A percentile compares a stretch with the other conserved stretches of the same genome.
Conservation (phyloP, 2,113 vertebrate species). For the Cyprinodon brontotheroides region DNA sequence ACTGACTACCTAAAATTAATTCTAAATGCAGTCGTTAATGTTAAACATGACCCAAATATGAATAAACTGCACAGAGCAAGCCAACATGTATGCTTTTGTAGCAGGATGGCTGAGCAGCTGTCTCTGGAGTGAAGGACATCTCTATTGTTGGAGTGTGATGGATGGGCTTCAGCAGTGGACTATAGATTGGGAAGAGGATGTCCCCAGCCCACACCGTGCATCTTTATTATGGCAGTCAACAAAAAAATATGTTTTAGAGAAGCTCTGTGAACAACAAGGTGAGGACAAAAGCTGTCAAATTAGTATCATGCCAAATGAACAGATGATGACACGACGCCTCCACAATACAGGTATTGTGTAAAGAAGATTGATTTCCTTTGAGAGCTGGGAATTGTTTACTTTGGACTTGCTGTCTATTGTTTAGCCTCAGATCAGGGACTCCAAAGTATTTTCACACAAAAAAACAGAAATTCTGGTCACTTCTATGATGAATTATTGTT, state of each 20-base stretch:
- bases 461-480: not conserved
- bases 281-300: slow-evolving; percentile 47
- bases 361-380: slow-evolving; percentile 19
- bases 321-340: slow-evolving; percentile 39
- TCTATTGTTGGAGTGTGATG: slow-evolving; percentile 70
- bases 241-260: slow-evolving; percentile 25
- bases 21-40: not conserved
- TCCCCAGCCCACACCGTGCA: slow-evolving; percentile 28
- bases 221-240: slow-evolving; percentile 35
- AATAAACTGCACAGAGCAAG: not conserved
- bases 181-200: slow-evolving; percentile 8
- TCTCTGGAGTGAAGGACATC: slow-evolving; percentile 53
- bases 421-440: slow-evolving; percentile 14
- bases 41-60: not conserved
- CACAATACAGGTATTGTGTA: slow-evolving; percentile 10
- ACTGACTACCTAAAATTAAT: not conserved
- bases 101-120: slow-evolving; percentile 55
- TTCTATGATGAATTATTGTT: not conserved
- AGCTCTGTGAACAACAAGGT: slow-evolving; percentile 19
- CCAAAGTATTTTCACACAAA: not conserved
- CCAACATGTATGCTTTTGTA: slow-evolving; percentile 3
- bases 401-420: slow-evolving; percentile 20
- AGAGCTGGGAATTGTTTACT: slow-evolving; percentile 11
- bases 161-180: slow-evolving; percentile 50
- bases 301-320: slow-evolving; percentile 35